Conservation (phyloP, 2,113 vertebrate genomes). For the Etia nguti region DNA sequence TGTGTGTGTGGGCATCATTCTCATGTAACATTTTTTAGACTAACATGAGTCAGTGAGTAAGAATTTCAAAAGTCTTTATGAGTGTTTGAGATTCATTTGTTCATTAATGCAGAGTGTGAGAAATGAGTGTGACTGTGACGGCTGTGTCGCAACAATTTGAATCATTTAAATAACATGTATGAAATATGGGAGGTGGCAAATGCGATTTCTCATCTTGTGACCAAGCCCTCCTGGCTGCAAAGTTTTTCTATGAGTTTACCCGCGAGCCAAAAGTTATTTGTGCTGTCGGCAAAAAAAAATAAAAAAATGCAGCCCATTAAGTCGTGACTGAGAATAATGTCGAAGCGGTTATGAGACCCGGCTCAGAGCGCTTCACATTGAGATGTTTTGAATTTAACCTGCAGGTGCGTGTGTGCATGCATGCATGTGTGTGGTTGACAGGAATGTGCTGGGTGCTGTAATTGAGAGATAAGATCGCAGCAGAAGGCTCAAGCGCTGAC, state of each 20-base stretch:
- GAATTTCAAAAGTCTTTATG: conserved; percentile 52
- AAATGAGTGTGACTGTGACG: conserved; percentile 3
- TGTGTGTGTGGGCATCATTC: neutral
- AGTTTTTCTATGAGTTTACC: neutral
- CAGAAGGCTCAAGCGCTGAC: conserved; percentile 60
- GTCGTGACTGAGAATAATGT: neutral
- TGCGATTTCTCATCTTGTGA: conserved; percentile 3
- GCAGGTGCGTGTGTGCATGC: conserved; percentile 51
- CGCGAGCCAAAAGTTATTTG: neutral
- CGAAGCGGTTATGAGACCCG: neutral
- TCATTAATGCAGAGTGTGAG: conserved; percentile 13
- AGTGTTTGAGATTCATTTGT: conserved; percentile 41
- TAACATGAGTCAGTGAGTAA: conserved; percentile 44
- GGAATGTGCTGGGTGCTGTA: conserved; percentile 73
- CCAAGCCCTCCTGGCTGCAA: neutral
- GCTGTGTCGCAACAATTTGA: neutral
- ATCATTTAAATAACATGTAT: conserved; percentile 3
- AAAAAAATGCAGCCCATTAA: neutral
- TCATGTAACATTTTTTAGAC: conserved; percentile 45
- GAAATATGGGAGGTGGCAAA: conserved; percentile 9
- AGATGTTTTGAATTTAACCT: conserved; percentile 43
- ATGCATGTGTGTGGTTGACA: conserved; percentile 55
- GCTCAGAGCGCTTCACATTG: neutral
- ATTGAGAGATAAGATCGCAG: conserved; percentile 69
- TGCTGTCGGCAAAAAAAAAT: neutral